A percentile compares a stretch with the other conserved stretches of the same genome.
These are phyloP conservation scores for Odontocolon sp. DNA, from an alignment of 2,888 invertebrate genomes.

Conservation along the genomic window DNA sequence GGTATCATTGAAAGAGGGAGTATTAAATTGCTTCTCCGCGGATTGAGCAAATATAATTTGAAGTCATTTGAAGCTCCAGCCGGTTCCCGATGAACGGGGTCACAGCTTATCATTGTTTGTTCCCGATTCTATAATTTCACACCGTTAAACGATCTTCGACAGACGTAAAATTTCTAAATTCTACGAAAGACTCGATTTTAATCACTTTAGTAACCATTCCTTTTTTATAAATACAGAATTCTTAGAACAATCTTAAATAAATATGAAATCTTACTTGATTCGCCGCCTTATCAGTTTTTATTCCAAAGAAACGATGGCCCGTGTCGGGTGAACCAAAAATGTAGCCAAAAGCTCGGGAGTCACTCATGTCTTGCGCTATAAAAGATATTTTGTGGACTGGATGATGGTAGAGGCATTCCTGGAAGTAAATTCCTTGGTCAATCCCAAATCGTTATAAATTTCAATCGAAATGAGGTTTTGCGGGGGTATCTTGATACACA, in stretches of 20 bases:
- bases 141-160: too few species aligned
- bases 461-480: too few species aligned
- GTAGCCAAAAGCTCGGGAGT: conserved; percentile 98
- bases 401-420: conserved; percentile 98
- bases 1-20: conserved; percentile 27
- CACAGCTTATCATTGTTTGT: too few species aligned
- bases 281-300: conserved; percentile 99
- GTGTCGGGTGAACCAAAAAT: conserved; percentile 98
- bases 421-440: conserved; percentile 74
- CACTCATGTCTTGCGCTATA: conserved; percentile 98
- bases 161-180: too few species aligned
- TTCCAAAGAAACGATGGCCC: conserved; percentile 98
- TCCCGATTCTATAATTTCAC: too few species aligned
- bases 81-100: too few species aligned
- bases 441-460: too few species aligned
- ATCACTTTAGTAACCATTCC: too few species aligned
- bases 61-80: too few species aligned
- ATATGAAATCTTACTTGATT: conserved; percentile 86
- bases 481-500: too few species aligned
- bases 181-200: too few species aligned
- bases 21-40: conserved; percentile 63
- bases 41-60: conserved; percentile 76
- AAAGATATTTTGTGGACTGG: conserved; percentile 99
- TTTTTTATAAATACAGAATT: not conserved
- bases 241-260: not conserved